Conservation (phyloP, 2,797 vertebrate genomes). For the Paguma larvata region DNA sequence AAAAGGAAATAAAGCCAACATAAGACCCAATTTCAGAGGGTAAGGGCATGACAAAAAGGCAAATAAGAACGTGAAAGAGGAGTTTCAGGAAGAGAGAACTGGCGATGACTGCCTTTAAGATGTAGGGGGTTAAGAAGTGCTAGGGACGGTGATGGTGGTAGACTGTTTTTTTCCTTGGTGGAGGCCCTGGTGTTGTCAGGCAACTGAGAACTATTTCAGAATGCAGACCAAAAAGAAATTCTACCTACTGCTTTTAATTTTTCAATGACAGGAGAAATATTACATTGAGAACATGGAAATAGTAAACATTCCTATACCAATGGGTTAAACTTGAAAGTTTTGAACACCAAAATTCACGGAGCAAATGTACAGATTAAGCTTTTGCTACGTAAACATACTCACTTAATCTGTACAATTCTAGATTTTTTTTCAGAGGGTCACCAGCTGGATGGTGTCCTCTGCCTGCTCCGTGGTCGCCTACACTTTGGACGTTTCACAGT, state of each 20-base stretch:
- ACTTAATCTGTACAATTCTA: background rate
- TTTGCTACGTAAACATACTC: background rate
- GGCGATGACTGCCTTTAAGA: background rate
- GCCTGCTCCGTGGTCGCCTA: background rate
- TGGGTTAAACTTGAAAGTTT: background rate
- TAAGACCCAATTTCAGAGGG: background rate
- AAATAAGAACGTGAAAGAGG: background rate
- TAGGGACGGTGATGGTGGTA: background rate
- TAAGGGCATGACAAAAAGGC: background rate
- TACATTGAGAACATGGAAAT: constrained; percentile 3
- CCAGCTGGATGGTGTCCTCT: background rate
- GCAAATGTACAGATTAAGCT: background rate
- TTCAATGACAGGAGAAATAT: constrained; percentile 10
- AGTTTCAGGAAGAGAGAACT: background rate
- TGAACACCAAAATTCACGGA: background rate
- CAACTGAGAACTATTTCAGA: background rate
- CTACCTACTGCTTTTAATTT: background rate
- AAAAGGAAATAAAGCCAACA: background rate
- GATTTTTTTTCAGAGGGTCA: background rate
- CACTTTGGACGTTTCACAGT: constrained; percentile 66
- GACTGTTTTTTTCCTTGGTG: background rate
- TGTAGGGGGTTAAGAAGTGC: background rate
- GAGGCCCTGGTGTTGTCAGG: background rate
- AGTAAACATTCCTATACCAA: background rate
- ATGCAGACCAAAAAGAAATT: background rate